phyloP scores from a whole-genome alignment of 1,140 invertebrate genomes.

The Drosophila miranda region DNA sequence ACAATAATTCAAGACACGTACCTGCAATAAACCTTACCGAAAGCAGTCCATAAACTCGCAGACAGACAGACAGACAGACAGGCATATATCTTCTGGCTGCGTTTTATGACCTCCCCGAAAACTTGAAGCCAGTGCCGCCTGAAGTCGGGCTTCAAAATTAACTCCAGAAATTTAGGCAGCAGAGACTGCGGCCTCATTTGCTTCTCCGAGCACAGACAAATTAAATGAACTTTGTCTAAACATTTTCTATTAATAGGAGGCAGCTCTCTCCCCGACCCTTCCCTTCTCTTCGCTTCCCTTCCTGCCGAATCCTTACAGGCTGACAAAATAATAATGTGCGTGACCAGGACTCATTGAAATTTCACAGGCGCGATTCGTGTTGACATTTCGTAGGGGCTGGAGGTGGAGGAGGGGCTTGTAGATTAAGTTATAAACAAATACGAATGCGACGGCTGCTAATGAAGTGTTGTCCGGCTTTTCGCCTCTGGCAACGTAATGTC shows the following conservation, averaged over 20 bases:
- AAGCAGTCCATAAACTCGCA: conserved; percentile 20
- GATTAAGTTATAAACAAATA: conserved; percentile 81
- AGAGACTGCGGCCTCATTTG: not conserved
- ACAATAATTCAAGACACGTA: conserved; percentile 78
- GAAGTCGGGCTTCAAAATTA: conserved; percentile 31
- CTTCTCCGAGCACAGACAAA: not conserved
- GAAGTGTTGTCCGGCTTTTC: conserved; percentile 71
- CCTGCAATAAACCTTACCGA: conserved; percentile 67
- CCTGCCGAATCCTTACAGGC: not conserved
- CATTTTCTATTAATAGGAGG: conserved; percentile 33
- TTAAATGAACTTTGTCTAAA: conserved; percentile 28
- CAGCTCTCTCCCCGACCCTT: not conserved
- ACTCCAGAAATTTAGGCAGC: not conserved
- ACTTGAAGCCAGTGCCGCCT: not conserved
- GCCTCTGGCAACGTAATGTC: conserved; percentile 46
- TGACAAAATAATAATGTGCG: conserved; percentile 43
- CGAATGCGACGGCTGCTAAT: conserved; percentile 70
- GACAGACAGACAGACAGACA: conserved; percentile 22
- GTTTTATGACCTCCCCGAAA: conserved; percentile 29
- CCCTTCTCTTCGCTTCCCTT: conserved; percentile 2
- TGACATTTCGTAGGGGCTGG: conserved; percentile 45
- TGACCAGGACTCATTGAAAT: conserved; percentile 62
- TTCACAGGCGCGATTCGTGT: conserved; percentile 47
- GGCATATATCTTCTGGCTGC: conserved; percentile 21
- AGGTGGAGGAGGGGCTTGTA: conserved; percentile 19